A percentile compares a stretch with the other conserved stretches of the same genome.
These are phyloP conservation scores for Scaptomyza caliginosa DNA, from an alignment of 2,888 invertebrate genomes.

Conservation along the genomic window DNA sequence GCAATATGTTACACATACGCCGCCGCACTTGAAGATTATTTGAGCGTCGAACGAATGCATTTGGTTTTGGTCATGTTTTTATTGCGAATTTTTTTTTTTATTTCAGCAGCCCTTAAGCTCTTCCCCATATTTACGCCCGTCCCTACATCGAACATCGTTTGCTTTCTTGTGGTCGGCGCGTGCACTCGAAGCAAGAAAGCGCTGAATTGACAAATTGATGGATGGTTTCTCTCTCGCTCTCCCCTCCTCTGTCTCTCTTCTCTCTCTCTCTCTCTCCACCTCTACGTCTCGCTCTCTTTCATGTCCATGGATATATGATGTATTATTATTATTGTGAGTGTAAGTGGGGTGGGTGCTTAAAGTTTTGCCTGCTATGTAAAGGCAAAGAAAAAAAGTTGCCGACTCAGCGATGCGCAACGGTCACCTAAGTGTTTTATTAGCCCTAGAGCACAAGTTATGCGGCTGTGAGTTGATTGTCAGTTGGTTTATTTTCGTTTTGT, in stretches of 20 bases:
- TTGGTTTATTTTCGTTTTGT: constrained; percentile 21
- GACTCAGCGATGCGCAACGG: constrained; percentile 56
- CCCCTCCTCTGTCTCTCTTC: too few species aligned
- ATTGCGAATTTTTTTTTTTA: constrained; percentile 10
- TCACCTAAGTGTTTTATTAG: constrained; percentile 75
- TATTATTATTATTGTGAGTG: constrained; percentile 58
- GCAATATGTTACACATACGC: constrained; percentile 34
- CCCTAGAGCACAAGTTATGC: constrained; percentile 43
- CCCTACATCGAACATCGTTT: constrained; percentile 8
- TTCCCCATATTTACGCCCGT: background rate
- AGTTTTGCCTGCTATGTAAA: constrained; percentile 39
- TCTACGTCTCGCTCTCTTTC: constrained; percentile 23
- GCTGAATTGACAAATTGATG: constrained; percentile 77
- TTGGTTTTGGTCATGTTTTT: constrained; percentile 37
- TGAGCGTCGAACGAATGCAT: constrained; percentile 30
- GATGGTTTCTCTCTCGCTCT: constrained; percentile 43
- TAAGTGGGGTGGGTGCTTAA: constrained; percentile 4
- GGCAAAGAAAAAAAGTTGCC: constrained; percentile 42
- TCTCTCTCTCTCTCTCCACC: background rate
- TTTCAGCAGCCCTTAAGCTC: background rate
- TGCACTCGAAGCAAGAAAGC: constrained; percentile 60
- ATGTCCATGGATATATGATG: constrained; percentile 61
- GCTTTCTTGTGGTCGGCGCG: constrained; percentile 28
- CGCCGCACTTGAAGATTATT: constrained; percentile 38
- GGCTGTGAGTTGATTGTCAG: constrained; percentile 64